A percentile compares a stretch with the other conserved stretches of the same genome.
These are phyloP conservation scores for Andrena hattorfiana DNA, from an alignment of 2,888 invertebrate genomes.

Conservation along the genomic window DNA sequence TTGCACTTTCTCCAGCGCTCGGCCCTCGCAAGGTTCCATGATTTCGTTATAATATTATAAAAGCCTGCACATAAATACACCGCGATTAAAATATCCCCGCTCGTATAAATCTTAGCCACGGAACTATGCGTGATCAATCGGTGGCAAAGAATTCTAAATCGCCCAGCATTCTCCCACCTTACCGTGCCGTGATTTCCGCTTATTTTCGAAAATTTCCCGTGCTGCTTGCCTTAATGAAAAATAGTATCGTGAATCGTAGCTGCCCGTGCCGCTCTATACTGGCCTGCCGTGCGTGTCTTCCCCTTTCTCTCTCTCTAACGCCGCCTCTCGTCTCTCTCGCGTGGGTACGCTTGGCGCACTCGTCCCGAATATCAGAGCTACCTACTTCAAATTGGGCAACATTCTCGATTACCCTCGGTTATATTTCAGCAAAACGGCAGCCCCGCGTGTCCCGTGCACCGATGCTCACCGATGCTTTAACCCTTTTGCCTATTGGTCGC, in stretches of 20 bases:
- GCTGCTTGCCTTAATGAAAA: constrained; percentile 60
- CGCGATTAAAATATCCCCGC: constrained; percentile 56
- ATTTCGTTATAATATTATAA: constrained; percentile 68
- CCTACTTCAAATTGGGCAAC: constrained; percentile 47
- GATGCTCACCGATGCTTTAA: background rate
- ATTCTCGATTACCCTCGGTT: constrained; percentile 40
- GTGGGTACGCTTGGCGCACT: constrained; percentile 60
- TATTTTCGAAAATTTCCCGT: constrained; percentile 58
- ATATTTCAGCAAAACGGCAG: constrained; percentile 13
- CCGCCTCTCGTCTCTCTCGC: constrained; percentile 51
- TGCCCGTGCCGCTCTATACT: constrained; percentile 63
- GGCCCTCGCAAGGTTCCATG: constrained; percentile 75
- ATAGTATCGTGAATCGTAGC: constrained; percentile 67
- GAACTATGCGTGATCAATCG: background rate
- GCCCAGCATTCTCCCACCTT: constrained; percentile 28
- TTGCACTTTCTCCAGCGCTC: constrained; percentile 70
- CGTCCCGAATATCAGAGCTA: constrained; percentile 55
- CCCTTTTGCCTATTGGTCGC: background rate
- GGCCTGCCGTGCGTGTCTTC: constrained; percentile 49
- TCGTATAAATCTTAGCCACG: constrained; percentile 24
- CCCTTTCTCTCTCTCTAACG: constrained; percentile 34
- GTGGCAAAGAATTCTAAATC: background rate
- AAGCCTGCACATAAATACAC: constrained; percentile 65
- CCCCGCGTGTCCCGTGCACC: background rate
- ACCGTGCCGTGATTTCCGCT: constrained; percentile 34